phyloP scores from a whole-genome alignment of 1,140 invertebrate genomes.

The Polyergus mexicanus region DNA sequence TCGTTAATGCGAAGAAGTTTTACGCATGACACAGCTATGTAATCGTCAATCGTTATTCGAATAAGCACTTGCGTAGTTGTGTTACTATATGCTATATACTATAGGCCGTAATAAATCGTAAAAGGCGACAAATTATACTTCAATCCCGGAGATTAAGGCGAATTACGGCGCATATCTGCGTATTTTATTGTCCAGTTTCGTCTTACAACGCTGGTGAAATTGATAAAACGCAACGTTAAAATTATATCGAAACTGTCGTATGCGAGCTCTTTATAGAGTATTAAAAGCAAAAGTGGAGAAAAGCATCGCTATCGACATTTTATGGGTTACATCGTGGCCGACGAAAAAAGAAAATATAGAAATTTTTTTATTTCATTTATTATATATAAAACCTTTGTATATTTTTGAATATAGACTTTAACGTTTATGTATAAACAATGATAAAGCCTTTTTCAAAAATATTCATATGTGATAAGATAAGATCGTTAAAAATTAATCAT shows the following conservation, averaged over 20 bases:
- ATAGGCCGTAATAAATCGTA: background rate
- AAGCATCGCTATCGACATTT: conserved; percentile 57
- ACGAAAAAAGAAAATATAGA: background rate
- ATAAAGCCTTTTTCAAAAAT: conserved; percentile 15
- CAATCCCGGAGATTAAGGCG: background rate
- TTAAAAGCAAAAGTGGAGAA: conserved; percentile 59
- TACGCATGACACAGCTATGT: background rate
- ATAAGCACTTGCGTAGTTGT: background rate
- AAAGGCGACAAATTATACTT: background rate
- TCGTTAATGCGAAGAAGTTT: background rate
- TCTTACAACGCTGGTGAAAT: conserved; percentile 18
- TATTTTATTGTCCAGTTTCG: background rate
- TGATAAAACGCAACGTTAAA: conserved; percentile 41
- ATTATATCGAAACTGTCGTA: conserved; percentile 60
- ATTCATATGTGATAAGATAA: conserved; percentile 39
- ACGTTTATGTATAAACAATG: conserved; percentile 1
- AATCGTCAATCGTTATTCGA: background rate
- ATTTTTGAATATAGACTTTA: background rate
- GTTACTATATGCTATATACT: background rate
- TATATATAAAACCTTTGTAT: background rate
- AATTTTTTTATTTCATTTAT: background rate
- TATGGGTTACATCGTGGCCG: background rate
- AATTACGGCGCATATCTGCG: background rate
- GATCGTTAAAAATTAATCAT: conserved; percentile 54
- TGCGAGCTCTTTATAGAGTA: conserved; percentile 59